Conservation (phyloP, 1,140 invertebrate species). For the Hyles euphorbiae region DNA sequence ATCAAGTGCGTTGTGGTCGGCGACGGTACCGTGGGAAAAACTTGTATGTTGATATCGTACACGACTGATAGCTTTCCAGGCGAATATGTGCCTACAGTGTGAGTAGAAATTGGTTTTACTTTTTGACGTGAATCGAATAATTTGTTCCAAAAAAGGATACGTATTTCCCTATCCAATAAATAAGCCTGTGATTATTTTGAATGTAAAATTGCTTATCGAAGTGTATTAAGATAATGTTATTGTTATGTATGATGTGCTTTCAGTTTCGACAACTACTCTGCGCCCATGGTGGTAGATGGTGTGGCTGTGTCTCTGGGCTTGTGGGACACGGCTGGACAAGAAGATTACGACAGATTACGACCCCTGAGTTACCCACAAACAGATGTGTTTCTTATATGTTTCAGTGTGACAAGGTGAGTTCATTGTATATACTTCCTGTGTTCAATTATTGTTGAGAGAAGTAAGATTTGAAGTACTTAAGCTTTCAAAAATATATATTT, state of each 20-base stretch:
- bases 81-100: conserved; percentile 98
- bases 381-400: conserved; percentile 99
- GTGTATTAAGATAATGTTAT: conserved; percentile 4
- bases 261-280: conserved; percentile 98
- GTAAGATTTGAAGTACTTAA: too few relatives aligned
- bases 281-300: conserved; percentile 97
- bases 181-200: too few relatives aligned
- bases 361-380: conserved; percentile 97
- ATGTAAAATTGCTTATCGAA: conserved; percentile 4
- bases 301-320: conserved; percentile 96
- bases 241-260: conserved; percentile 21
- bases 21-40: conserved; percentile 96
- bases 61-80: conserved; percentile 99
- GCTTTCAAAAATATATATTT: too few relatives aligned
- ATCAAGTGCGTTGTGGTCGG: conserved; percentile 98
- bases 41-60: conserved; percentile 99
- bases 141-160: too few relatives aligned
- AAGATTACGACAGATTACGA: conserved; percentile 97
- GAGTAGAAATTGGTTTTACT: conserved; percentile 69
- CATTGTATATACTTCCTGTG: too few relatives aligned
- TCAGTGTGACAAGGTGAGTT: conserved; percentile 90
- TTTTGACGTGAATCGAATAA: neutral
- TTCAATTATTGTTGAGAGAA: too few relatives aligned
- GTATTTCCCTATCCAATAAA: neutral
- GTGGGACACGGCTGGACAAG: conserved; percentile 98